Conservation (phyloP, 2,113 vertebrate species). For the Dicrurus megarhynchus region DNA sequence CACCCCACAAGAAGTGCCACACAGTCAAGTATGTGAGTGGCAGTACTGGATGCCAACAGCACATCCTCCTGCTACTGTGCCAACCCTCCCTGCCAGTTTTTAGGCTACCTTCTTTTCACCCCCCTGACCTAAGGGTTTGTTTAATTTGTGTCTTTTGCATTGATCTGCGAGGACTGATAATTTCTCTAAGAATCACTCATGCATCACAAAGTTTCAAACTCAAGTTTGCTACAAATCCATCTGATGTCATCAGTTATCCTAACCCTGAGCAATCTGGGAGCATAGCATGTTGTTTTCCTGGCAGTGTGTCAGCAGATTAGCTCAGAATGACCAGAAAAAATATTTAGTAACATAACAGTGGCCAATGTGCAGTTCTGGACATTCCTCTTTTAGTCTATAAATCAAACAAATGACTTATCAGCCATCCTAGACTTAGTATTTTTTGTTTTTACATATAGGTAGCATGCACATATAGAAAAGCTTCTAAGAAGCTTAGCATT, state of each 20-base stretch:
- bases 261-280: neutral
- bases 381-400: conserved; percentile 12
- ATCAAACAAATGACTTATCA: conserved; percentile 27
- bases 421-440: neutral
- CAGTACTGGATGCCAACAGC: neutral
- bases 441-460: neutral
- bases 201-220: neutral
- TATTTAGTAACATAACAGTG: conserved; percentile 48
- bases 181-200: neutral
- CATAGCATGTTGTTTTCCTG: conserved; percentile 35
- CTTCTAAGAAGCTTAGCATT: neutral
- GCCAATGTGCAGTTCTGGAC: neutral
- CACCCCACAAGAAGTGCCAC: neutral
- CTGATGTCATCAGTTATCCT: conserved; percentile 54
- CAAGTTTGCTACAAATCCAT: neutral
- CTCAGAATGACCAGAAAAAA: conserved; percentile 48
- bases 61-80: neutral
- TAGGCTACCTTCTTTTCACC: neutral
- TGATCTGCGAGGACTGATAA: neutral
- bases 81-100: neutral
- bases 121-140: neutral
- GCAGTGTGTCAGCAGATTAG: conserved; percentile 33
- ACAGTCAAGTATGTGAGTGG: neutral
- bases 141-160: neutral
- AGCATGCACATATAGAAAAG: neutral